Percentiles rank a stretch among this genome's conserved stretches.
phyloP scores from a whole-genome alignment of 2,888 invertebrate genomes.

The Panopea generosa region DNA sequence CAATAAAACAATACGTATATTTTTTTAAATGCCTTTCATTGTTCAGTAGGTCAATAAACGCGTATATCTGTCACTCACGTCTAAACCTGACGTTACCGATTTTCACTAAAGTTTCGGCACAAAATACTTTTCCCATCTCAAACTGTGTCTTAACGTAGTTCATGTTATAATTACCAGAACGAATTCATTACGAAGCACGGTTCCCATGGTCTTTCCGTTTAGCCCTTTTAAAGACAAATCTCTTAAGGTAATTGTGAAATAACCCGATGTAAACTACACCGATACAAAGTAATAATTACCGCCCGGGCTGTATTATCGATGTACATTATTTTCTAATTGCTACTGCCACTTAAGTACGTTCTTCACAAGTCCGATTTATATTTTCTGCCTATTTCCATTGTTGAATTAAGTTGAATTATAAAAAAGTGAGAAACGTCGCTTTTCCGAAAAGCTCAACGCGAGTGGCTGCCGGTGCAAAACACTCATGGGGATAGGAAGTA shows the following conservation, averaged over 20 bases:
- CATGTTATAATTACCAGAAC: no score
- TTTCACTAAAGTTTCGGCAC: no score
- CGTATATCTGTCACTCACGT: no score
- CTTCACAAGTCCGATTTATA: conserved; percentile 19
- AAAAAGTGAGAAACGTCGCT: conserved; percentile 24
- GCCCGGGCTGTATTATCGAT: conserved; percentile 24
- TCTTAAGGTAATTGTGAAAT: background rate
- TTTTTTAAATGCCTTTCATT: no score
- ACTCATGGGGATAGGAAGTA: background rate
- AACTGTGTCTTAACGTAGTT: no score
- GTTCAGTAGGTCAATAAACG: no score
- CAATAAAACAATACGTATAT: no score
- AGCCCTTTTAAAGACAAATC: background rate
- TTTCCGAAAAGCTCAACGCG: conserved; percentile 1
- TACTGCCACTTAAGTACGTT: conserved; percentile 14
- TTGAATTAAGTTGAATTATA: background rate
- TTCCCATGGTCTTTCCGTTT: background rate
- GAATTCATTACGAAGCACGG: no score
- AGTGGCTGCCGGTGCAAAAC: conserved; percentile 33
- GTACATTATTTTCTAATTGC: conserved; percentile 36
- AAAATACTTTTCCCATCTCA: no score
- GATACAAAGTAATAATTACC: conserved; percentile 11
- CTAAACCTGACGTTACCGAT: no score
- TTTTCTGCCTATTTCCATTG: no score
- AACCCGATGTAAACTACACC: conserved; percentile 14